phyloP scores from a whole-genome alignment of 2,888 invertebrate genomes.

The Oxycera nigricornis region DNA sequence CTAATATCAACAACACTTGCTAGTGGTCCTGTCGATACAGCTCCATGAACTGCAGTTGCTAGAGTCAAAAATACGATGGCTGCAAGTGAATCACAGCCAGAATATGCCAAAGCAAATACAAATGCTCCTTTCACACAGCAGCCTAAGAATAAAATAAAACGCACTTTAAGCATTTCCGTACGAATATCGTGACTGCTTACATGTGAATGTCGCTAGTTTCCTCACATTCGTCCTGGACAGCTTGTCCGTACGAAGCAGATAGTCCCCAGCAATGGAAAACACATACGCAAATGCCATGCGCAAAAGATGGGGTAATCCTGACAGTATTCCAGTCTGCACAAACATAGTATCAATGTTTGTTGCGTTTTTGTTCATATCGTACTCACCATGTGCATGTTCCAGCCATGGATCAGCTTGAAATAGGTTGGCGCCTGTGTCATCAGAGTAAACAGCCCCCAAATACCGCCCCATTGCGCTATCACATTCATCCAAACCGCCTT shows the following conservation, averaged over 20 bases:
- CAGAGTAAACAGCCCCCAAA: constrained; percentile 74
- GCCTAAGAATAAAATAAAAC: constrained; percentile 57
- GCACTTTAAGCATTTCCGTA: background rate
- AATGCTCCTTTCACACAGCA: constrained; percentile 69
- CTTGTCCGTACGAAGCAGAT: constrained; percentile 65
- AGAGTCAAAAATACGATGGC: constrained; percentile 69
- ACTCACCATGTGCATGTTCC: constrained; percentile 71
- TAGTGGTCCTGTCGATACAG: constrained; percentile 71
- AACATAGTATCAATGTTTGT: background rate
- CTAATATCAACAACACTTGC: constrained; percentile 73
- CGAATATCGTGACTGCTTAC: constrained; percentile 57
- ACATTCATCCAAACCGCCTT: constrained; percentile 70
- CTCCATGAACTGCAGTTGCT: constrained; percentile 72
- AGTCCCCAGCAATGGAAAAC: constrained; percentile 68
- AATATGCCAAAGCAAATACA: constrained; percentile 68
- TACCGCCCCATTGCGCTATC: constrained; percentile 70
- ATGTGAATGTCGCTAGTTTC: constrained; percentile 68
- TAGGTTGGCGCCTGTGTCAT: constrained; percentile 76
- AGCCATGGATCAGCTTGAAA: constrained; percentile 72
- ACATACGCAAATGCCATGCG: constrained; percentile 67
- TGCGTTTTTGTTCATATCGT: constrained; percentile 1
- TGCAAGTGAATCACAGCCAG: constrained; percentile 68
- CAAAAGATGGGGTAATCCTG: constrained; percentile 69
- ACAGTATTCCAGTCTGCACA: constrained; percentile 66
- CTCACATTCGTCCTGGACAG: constrained; percentile 69